Conservation (phyloP, 2,888 invertebrate genomes). For the Drosophila fulvimacula region DNA sequence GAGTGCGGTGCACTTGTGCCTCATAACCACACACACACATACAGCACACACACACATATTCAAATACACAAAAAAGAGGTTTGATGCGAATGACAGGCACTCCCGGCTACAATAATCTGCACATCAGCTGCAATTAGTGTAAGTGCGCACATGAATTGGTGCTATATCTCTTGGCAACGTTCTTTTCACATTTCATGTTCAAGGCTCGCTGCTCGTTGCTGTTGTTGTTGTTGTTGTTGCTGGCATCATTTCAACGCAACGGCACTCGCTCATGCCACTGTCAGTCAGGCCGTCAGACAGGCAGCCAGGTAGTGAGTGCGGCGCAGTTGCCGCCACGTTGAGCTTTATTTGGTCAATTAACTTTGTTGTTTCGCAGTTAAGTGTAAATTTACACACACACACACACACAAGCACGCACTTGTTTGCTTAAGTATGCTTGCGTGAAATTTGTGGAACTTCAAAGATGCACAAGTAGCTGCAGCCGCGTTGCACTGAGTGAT, state of each 20-base stretch:
- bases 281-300: not conserved
- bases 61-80: constrained; percentile 28
- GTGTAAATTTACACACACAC: constrained; percentile 53
- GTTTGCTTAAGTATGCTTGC: constrained; percentile 10
- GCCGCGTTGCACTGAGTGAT: constrained; percentile 25
- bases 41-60: not conserved
- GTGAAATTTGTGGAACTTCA: constrained; percentile 45
- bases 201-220: constrained; percentile 52
- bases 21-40: not conserved
- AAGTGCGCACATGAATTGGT: constrained; percentile 71
- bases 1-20: not conserved
- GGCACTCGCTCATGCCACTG: constrained; percentile 13
- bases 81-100: constrained; percentile 24
- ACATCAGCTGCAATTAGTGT: constrained; percentile 74
- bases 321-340: constrained; percentile 36
- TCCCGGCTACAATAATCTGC: constrained; percentile 45
- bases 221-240: constrained; percentile 25
- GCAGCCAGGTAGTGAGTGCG: not conserved
- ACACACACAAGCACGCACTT: constrained; percentile 9
- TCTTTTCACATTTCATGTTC: constrained; percentile 73
- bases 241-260: constrained; percentile 46
- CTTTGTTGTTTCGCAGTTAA: constrained; percentile 67
- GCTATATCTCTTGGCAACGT: constrained; percentile 63
- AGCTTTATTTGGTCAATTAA: constrained; percentile 71
- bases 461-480: constrained; percentile 37